Percentiles rank a stretch among this genome's conserved stretches.
phyloP scores from a whole-genome alignment of 2,888 invertebrate genomes.

The Drosophila quinaria region DNA sequence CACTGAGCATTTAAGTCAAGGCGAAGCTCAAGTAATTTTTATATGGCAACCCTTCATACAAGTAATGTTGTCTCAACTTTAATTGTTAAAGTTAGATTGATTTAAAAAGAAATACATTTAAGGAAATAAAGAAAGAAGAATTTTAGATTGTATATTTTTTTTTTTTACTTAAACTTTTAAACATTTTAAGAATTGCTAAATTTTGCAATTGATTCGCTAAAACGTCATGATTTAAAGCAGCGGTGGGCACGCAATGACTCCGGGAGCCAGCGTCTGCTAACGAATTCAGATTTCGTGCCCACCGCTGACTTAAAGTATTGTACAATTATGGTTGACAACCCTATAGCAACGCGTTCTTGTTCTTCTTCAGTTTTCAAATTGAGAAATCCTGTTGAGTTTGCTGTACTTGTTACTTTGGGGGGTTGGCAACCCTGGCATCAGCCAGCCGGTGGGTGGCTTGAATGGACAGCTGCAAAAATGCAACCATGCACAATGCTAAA shows the following conservation, averaged over 20 bases:
- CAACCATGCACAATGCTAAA: conserved; percentile 45
- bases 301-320: no score
- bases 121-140: no score
- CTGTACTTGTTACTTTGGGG: conserved; percentile 11
- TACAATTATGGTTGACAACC: conserved; percentile 1
- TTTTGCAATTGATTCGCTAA: no score
- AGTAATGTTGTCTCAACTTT: not conserved
- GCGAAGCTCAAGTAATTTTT: conserved; percentile 25
- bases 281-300: no score
- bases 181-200: no score
- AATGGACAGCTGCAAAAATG: conserved; percentile 64
- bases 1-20: conserved; percentile 27
- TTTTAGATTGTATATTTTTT: no score
- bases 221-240: no score
- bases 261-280: no score
- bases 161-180: no score
- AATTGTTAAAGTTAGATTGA: no score
- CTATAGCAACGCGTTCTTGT: not conserved
- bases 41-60: conserved; percentile 16
- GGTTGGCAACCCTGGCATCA: conserved; percentile 42
- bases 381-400: conserved; percentile 4
- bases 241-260: no score
- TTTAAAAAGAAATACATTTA: no score
- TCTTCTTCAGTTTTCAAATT: not conserved
- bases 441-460: conserved; percentile 27